These are phyloP conservation scores for Oscheius sp. DNA, from an alignment of 1,140 invertebrate species.

Conservation along the genomic window DNA sequence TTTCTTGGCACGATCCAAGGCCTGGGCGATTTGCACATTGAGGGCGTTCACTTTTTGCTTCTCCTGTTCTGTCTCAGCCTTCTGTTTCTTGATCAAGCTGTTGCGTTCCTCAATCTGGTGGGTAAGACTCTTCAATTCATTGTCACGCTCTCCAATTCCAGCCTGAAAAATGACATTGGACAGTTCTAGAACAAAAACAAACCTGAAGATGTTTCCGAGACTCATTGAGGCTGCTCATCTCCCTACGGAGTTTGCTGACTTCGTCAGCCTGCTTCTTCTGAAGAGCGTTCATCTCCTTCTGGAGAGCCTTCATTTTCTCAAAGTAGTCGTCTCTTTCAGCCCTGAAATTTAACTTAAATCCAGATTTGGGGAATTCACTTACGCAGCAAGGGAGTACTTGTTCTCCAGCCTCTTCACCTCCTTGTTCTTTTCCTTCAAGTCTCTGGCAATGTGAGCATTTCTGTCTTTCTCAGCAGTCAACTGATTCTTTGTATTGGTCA, in stretches of 20 bases:
- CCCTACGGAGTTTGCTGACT: not conserved
- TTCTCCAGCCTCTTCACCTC: not conserved
- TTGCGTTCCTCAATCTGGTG: constrained; percentile 4
- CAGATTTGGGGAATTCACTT: not conserved
- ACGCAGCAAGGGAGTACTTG: not conserved
- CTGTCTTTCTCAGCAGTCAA: not conserved
- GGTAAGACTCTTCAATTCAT: not conserved
- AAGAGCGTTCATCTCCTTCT: constrained; percentile 7
- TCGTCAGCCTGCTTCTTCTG: constrained; percentile 5
- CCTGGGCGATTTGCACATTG: not conserved
- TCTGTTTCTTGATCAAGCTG: not conserved
- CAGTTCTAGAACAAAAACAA: not conserved
- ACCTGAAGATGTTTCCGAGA: constrained; percentile 6
- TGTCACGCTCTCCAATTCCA: constrained; percentile 3
- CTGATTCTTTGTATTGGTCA: not conserved
- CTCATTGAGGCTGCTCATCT: not conserved
- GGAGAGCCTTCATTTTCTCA: not conserved
- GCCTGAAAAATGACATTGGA: not conserved
- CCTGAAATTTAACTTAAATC: not conserved
- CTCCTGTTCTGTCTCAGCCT: not conserved
- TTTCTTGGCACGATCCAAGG: constrained; percentile 3
- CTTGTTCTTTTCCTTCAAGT: constrained; percentile 18
- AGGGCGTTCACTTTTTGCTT: not conserved
- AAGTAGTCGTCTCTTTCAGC: constrained; percentile 3
- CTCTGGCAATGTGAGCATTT: not conserved